These are phyloP conservation scores for Enteromius afrohamiltoni DNA, from an alignment of 2,797 vertebrate genomes.

Conservation along the genomic window DNA sequence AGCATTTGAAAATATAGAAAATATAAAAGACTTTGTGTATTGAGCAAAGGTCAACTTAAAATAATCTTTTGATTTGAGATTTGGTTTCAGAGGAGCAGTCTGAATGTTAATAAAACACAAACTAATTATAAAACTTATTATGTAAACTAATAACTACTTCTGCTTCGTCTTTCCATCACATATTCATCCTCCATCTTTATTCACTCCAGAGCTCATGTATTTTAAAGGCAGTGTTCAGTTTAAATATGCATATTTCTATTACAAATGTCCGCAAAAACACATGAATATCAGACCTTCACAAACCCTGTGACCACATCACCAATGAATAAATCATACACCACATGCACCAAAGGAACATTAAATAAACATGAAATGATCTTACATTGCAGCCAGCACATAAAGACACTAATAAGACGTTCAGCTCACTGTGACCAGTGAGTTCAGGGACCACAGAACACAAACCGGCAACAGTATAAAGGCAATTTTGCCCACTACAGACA, in stretches of 20 bases:
- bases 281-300: neutral
- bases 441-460: neutral
- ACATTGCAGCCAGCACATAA: neutral
- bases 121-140: too few species aligned
- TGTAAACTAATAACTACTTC: neutral
- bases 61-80: too few species aligned
- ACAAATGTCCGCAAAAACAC: neutral
- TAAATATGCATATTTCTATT: neutral
- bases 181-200: neutral
- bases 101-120: neutral
- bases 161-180: neutral
- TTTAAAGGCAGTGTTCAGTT: neutral
- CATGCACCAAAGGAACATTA: neutral
- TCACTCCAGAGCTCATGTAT: neutral
- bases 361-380: constrained; percentile 4
- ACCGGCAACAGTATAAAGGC: neutral
- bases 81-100: neutral
- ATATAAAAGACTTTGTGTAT: too few species aligned
- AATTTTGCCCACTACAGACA: neutral
- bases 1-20: neutral
- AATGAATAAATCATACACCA: neutral
- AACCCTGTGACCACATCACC: neutral
- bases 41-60: too few species aligned
- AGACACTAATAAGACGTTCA: neutral
- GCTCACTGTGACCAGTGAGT: neutral